Percentiles rank a stretch among this genome's conserved stretches.
Conservation (phyloP, 64 coral and sea anemone genomes). For the Trachythela sp. region DNA sequence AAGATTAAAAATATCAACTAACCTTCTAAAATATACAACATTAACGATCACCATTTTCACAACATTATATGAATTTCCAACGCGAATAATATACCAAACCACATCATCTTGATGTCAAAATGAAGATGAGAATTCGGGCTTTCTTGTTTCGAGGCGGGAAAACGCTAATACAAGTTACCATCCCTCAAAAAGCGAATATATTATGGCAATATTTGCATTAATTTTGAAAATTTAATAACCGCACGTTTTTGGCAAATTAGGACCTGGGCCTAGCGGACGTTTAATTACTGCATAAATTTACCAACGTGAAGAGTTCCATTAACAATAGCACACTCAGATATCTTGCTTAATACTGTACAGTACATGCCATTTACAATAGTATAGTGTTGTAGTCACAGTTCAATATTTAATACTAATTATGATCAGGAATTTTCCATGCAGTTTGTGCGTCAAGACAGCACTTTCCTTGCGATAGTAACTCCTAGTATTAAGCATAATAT, state of each 20-base stretch:
- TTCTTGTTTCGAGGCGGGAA: background rate
- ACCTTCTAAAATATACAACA: background rate
- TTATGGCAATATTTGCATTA: no score
- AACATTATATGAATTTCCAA: background rate
- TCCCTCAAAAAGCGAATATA: background rate
- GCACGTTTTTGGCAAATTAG: background rate
- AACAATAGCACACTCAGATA: no score
- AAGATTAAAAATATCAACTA: background rate
- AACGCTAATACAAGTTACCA: background rate
- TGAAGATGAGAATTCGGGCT: background rate
- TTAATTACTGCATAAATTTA: background rate
- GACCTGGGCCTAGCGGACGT: background rate
- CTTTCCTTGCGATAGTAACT: no score
- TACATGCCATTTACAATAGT: no score
- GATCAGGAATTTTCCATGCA: no score
- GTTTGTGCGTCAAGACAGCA: no score
- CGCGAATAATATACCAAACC: background rate
- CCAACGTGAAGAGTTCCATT: no score
- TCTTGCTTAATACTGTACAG: no score
- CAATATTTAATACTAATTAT: no score
- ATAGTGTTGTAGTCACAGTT: no score
- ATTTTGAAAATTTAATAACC: background rate
- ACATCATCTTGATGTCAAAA: constrained; percentile 12
- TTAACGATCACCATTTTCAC: background rate
- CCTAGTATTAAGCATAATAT: no score